Percentiles rank a stretch among this genome's conserved stretches.
phyloP scores from a whole-genome alignment of 2,888 invertebrate species.

The Scaptomyza parva region DNA sequence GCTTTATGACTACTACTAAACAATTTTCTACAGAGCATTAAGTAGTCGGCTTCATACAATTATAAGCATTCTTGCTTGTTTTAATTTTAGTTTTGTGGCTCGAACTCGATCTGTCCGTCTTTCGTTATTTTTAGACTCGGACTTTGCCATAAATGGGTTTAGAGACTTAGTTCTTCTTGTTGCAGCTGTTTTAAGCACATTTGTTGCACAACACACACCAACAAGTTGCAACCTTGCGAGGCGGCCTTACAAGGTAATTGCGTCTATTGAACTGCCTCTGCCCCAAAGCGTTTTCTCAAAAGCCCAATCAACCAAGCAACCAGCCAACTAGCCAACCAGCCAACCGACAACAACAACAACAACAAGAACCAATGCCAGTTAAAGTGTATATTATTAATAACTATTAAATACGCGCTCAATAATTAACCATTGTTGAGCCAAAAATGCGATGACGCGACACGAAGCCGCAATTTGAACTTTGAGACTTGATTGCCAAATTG shows the following conservation, averaged over 20 bases:
- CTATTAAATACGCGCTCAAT: constrained; percentile 30
- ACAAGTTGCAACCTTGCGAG: constrained; percentile 44
- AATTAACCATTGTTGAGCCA: constrained; percentile 30
- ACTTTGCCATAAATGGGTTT: constrained; percentile 64
- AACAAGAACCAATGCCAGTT: constrained; percentile 38
- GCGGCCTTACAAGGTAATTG: constrained; percentile 52
- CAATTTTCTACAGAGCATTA: neutral
- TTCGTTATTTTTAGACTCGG: constrained; percentile 36
- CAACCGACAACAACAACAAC: neutral
- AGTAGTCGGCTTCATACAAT: neutral
- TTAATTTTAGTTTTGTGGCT: constrained; percentile 11
- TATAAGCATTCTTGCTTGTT: neutral
- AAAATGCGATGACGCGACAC: constrained; percentile 33
- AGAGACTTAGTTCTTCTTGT: constrained; percentile 38
- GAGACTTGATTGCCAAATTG: constrained; percentile 22
- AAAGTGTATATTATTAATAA: constrained; percentile 19
- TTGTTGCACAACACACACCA: constrained; percentile 45
- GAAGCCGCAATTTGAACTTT: constrained; percentile 43
- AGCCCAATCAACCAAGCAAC: neutral
- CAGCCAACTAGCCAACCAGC: neutral
- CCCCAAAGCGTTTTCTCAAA: constrained; percentile 35
- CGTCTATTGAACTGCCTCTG: constrained; percentile 56
- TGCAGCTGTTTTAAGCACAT: constrained; percentile 35
- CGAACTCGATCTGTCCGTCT: constrained; percentile 25
- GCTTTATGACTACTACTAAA: neutral